Percentiles rank a stretch among this genome's conserved stretches.
Evolutionary conservation across 2,797 vertebrate species (phyloP).

Genomic region (Rhinatrema bivittatum): DNA sequence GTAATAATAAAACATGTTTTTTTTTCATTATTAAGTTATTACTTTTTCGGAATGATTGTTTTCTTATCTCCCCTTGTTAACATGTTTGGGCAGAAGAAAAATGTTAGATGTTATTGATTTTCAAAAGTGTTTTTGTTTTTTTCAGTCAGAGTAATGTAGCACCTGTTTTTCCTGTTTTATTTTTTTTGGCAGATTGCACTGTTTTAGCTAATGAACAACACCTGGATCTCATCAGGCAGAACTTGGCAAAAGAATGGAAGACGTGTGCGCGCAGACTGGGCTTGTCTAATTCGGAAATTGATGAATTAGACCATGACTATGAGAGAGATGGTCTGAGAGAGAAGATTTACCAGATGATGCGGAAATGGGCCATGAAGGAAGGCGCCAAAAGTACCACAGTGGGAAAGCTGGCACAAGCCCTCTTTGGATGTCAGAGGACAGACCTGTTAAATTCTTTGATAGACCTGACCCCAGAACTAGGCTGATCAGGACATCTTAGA

Average conservation of each 20-base stretch:
- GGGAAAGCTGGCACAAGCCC: slow-evolving; percentile 73
- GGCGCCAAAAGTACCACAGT: slow-evolving; percentile 75
- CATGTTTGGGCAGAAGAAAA: too few species aligned
- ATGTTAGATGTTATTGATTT: too few species aligned
- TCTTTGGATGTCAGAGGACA: slow-evolving; percentile 51
- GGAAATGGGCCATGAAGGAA: slow-evolving; percentile 81
- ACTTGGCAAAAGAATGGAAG: slow-evolving; percentile 80
- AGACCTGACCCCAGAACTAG: slow-evolving; percentile 31
- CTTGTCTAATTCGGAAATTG: slow-evolving; percentile 70
- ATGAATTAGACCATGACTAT: slow-evolving; percentile 83
- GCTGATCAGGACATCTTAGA: too few species aligned
- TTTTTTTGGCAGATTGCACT: slow-evolving; percentile 33
- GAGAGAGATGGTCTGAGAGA: slow-evolving; percentile 80
- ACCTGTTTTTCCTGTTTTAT: background rate
- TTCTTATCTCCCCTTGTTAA: too few species aligned
- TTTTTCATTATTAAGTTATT: too few species aligned
- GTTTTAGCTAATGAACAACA: slow-evolving; percentile 58
- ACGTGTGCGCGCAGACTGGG: slow-evolving; percentile 71
- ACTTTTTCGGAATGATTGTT: too few species aligned
- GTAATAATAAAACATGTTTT: too few species aligned
- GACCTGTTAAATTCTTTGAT: slow-evolving; percentile 68
- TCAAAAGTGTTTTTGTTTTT: too few species aligned
- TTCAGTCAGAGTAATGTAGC: too few species aligned
- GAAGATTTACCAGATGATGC: slow-evolving; percentile 88
- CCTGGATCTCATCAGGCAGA: slow-evolving; percentile 71